A percentile compares a stretch with the other conserved stretches of the same genome.
Conservation (phyloP, 2,113 vertebrate genomes). For the Deroptyus accipitrinus region DNA sequence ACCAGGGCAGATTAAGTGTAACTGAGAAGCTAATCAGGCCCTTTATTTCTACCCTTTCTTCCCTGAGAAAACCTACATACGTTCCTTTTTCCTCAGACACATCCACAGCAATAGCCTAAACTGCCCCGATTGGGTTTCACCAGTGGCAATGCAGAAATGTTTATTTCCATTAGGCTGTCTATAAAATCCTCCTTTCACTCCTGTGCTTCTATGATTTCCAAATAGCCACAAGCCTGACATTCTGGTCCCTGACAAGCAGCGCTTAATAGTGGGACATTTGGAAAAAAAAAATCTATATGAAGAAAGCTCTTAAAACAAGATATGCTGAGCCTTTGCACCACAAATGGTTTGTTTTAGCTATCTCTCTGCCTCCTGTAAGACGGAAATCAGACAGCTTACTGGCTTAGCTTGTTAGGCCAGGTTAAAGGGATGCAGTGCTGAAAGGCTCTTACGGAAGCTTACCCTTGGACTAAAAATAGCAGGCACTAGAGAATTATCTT, state of each 20-base stretch:
- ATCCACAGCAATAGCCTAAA: slow-evolving; percentile 49
- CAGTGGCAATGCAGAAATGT: slow-evolving; percentile 41
- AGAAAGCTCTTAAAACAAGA: slow-evolving; percentile 74
- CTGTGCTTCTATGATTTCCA: slow-evolving; percentile 51
- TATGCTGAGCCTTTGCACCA: slow-evolving; percentile 61
- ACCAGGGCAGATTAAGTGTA: slow-evolving; percentile 14
- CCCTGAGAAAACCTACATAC: background rate
- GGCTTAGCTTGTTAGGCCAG: slow-evolving; percentile 92
- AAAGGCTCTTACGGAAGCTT: slow-evolving; percentile 93
- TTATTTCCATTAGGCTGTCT: slow-evolving; percentile 70
- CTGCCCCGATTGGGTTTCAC: slow-evolving; percentile 45
- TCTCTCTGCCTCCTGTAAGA: slow-evolving; percentile 71
- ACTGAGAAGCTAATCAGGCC: slow-evolving; percentile 5
- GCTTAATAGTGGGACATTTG: slow-evolving; percentile 57
- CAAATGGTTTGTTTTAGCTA: slow-evolving; percentile 79
- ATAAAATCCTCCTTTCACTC: slow-evolving; percentile 69
- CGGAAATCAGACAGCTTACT: slow-evolving; percentile 89
- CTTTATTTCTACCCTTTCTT: background rate
- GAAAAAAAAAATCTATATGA: slow-evolving; percentile 59
- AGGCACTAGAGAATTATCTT: slow-evolving; percentile 84
- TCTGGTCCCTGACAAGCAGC: slow-evolving; percentile 69
- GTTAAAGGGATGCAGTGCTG: slow-evolving; percentile 87
- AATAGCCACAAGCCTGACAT: slow-evolving; percentile 70
- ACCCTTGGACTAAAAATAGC: slow-evolving; percentile 93
- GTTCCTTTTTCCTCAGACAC: slow-evolving; percentile 19